Conservation (phyloP, 2,113 vertebrate genomes). For the Nerophis lumbriciformis region DNA sequence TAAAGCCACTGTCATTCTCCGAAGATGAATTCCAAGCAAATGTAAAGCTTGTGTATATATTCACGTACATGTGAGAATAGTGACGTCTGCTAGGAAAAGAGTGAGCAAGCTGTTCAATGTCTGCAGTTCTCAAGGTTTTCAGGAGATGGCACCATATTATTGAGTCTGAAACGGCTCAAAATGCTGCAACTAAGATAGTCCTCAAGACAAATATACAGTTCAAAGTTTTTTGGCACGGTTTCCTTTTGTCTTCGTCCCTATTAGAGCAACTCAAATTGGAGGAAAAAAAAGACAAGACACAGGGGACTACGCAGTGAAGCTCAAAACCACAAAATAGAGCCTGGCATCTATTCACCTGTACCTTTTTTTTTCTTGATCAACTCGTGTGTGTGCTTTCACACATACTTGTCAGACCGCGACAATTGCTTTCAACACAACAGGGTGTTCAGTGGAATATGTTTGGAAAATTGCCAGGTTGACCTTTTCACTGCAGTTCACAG, state of each 20-base stretch:
- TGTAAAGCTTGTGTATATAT: conserved; percentile 22
- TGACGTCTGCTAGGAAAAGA: conserved; percentile 46
- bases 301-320: conserved; percentile 42
- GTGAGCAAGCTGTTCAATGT: conserved; percentile 62
- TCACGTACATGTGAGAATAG: conserved; percentile 34
- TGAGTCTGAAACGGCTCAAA: conserved; percentile 68
- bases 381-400: no score
- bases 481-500: no score
- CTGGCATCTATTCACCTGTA: no score
- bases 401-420: no score
- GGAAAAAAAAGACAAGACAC: conserved; percentile 64
- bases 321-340: neutral
- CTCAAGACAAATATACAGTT: conserved; percentile 71
- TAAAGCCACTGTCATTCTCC: conserved; percentile 55
- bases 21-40: conserved; percentile 58
- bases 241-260: conserved; percentile 58
- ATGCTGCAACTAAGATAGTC: conserved; percentile 69
- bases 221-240: conserved; percentile 78
- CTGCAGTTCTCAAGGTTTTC: conserved; percentile 76
- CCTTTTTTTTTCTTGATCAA: no score
- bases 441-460: no score
- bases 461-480: no score
- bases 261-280: conserved; percentile 60
- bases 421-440: no score
- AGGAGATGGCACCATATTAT: conserved; percentile 80